phyloP scores from a whole-genome alignment of 2,888 invertebrate species.

The Erebia epiphron region DNA sequence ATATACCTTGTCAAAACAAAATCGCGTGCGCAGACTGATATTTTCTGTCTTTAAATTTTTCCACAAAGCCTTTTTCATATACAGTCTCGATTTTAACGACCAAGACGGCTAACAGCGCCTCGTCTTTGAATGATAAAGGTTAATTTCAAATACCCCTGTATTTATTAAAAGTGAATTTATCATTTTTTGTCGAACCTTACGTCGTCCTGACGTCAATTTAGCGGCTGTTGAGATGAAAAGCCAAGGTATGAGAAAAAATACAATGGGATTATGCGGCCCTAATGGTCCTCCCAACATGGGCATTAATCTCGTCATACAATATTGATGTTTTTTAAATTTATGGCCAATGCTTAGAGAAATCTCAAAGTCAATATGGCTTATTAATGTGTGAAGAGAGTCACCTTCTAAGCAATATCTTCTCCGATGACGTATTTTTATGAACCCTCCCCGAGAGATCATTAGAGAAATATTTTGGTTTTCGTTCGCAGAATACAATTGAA shows the following conservation, averaged over 20 bases:
- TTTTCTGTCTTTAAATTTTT: conserved; percentile 3
- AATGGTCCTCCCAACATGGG: conserved; percentile 79
- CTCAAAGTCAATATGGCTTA: conserved; percentile 77
- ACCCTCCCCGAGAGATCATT: conserved; percentile 67
- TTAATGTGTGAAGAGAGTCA: conserved; percentile 81
- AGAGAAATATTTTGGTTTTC: conserved; percentile 70
- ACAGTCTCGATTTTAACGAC: conserved; percentile 7
- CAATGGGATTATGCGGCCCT: conserved; percentile 78
- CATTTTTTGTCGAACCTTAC: conserved; percentile 52
- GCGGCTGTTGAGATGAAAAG: conserved; percentile 60
- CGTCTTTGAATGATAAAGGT: conserved; percentile 31
- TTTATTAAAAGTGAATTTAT: conserved; percentile 47
- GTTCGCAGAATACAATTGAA: conserved; percentile 79
- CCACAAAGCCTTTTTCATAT: conserved; percentile 19
- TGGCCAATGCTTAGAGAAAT: conserved; percentile 67
- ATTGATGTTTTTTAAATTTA: conserved; percentile 80
- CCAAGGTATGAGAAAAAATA: conserved; percentile 70
- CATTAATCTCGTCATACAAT: conserved; percentile 81
- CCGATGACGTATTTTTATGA: conserved; percentile 74
- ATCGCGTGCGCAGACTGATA: conserved; percentile 12
- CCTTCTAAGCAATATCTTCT: conserved; percentile 61
- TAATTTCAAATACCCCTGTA: conserved; percentile 37
- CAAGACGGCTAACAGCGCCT: conserved; percentile 8
- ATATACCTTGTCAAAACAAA: conserved; percentile 12
- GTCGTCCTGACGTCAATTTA: conserved; percentile 63